phyloP scores from a whole-genome alignment of 2,113 vertebrate species.

The cattle (Bos taurus) region DNA sequence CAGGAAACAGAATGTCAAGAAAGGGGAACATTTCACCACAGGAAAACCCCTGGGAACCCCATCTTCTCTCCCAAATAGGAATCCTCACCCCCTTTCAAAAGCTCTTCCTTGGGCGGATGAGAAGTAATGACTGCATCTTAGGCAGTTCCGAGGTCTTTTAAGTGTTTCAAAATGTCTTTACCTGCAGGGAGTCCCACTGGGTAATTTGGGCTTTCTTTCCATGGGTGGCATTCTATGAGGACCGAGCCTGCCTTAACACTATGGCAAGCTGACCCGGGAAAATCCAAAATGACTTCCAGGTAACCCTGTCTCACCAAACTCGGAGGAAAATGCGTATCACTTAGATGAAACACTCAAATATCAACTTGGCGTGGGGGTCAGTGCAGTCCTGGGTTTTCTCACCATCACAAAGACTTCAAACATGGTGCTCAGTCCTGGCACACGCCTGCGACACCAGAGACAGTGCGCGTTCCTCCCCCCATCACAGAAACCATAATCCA shows the following conservation, averaged over 20 bases:
- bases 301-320: neutral
- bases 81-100: neutral
- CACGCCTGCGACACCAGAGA: neutral
- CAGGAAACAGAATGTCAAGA: conserved; percentile 50
- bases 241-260: neutral
- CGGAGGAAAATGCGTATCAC: neutral
- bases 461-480: rapidly evolving
- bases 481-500: neutral
- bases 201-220: neutral
- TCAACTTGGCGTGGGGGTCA: rapidly evolving
- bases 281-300: neutral
- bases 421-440: rapidly evolving
- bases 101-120: neutral
- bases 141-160: neutral
- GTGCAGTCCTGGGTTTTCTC: neutral
- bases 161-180: neutral
- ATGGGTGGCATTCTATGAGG: neutral
- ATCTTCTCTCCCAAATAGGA: conserved; percentile 29
- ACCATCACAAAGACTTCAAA: rapidly evolving
- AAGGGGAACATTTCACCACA: conserved; percentile 34
- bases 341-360: neutral
- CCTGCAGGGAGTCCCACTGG: neutral
- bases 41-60: neutral
- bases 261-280: neutral
- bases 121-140: neutral